phyloP scores from a whole-genome alignment of 2,113 vertebrate species.

The Pelecanus crispus region DNA sequence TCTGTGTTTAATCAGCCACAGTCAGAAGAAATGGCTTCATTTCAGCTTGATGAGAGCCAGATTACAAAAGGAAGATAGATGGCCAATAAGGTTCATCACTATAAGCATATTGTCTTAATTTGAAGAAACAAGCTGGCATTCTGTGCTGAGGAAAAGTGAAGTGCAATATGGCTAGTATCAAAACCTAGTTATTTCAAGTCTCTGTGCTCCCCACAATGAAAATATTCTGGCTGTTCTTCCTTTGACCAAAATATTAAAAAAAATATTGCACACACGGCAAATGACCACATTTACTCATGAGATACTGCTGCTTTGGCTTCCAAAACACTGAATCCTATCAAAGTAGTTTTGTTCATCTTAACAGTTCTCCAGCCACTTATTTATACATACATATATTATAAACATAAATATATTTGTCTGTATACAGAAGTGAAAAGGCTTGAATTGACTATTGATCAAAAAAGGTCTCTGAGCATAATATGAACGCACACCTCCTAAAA shows the following conservation, averaged over 20 bases:
- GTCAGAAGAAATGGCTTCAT: constrained; percentile 89
- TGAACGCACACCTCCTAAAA: constrained; percentile 11
- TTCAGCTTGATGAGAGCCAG: constrained; percentile 76
- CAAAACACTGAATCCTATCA: not conserved
- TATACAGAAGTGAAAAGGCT: not conserved
- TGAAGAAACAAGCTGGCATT: constrained; percentile 66
- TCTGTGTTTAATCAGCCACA: constrained; percentile 91
- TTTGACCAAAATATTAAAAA: constrained; percentile 23
- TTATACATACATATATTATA: not conserved
- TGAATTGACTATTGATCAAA: constrained; percentile 47
- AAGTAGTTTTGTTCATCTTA: not conserved
- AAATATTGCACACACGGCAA: not conserved
- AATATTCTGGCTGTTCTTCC: constrained; percentile 20
- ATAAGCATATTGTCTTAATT: constrained; percentile 73
- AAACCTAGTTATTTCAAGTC: constrained; percentile 26
- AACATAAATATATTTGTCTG: not conserved
- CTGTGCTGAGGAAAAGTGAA: constrained; percentile 60
- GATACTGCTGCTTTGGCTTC: not conserved
- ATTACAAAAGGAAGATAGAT: constrained; percentile 70
- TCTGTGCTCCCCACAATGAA: not conserved
- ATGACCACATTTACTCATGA: not conserved
- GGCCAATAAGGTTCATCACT: constrained; percentile 57
- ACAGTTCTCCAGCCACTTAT: not conserved
- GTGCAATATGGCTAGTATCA: constrained; percentile 25
- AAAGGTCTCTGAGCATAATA: constrained; percentile 17